Evolutionary conservation across 2,797 vertebrate species (phyloP).

Genomic region (Hoplostethus atlanticus): DNA sequence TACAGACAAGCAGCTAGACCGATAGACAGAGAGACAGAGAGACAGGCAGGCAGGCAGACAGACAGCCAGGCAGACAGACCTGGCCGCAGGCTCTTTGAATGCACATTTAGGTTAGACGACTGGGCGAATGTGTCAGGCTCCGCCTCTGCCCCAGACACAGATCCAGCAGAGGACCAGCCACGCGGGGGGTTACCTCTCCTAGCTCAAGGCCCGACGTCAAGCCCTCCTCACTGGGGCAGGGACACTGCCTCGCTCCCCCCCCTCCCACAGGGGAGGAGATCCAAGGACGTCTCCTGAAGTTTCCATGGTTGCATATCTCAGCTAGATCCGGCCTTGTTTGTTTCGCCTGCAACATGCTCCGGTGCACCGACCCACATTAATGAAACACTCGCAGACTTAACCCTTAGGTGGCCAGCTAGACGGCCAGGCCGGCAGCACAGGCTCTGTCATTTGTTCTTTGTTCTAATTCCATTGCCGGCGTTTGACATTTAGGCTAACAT

Average conservation of each 20-base stretch:
- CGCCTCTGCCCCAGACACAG: slow-evolving; percentile 57
- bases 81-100: slow-evolving; percentile 65
- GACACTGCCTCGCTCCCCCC: slow-evolving; percentile 34
- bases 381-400: slow-evolving; percentile 54
- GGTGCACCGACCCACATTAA: slow-evolving; percentile 67
- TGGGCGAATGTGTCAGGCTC: slow-evolving; percentile 53
- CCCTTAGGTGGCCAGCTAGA: slow-evolving; percentile 36
- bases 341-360: slow-evolving; percentile 57
- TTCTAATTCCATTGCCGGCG: slow-evolving; percentile 39
- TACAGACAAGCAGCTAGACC: slow-evolving; percentile 18
- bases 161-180: slow-evolving; percentile 65
- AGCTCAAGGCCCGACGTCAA: slow-evolving; percentile 58
- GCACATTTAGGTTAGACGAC: slow-evolving; percentile 80
- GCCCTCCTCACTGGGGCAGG: slow-evolving; percentile 39
- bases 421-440: neutral
- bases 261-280: slow-evolving; percentile 20
- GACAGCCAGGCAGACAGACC: neutral
- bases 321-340: slow-evolving; percentile 59
- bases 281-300: slow-evolving; percentile 68
- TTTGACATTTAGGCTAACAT: slow-evolving; percentile 59
- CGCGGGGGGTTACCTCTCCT: slow-evolving; percentile 51
- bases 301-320: slow-evolving; percentile 60
- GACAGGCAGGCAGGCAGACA: slow-evolving; percentile 14
- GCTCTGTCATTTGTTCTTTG: slow-evolving; percentile 28
- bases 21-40: slow-evolving; percentile 36